Percentiles rank a stretch among this genome's conserved stretches.
These are phyloP conservation scores for Spodoptera litura DNA, from an alignment of 1,140 invertebrate genomes.

Conservation along the genomic window DNA sequence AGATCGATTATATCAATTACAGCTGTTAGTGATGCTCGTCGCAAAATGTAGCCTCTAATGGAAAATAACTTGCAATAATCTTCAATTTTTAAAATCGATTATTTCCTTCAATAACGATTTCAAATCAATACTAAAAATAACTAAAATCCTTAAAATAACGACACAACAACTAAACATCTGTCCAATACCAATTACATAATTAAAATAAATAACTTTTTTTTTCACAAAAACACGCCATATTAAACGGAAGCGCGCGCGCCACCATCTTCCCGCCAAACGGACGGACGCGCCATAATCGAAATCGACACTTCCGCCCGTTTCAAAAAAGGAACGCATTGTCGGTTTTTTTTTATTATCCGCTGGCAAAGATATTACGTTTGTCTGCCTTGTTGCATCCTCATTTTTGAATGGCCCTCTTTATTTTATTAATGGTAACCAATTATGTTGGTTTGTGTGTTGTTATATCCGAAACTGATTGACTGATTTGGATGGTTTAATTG, in stretches of 20 bases:
- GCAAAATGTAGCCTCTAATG: no score
- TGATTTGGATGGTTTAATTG: conserved; percentile 1
- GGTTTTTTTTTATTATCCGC: conserved; percentile 57
- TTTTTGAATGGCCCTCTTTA: conserved; percentile 34
- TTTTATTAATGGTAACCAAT: conserved; percentile 20
- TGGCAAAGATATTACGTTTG: conserved; percentile 51
- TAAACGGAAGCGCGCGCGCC: conserved; percentile 61
- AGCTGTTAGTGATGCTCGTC: no score
- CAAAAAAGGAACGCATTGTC: conserved; percentile 75
- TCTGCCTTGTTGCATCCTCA: conserved; percentile 40
- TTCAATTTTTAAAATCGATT: no score
- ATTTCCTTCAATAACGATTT: no score
- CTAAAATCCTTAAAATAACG: neutral
- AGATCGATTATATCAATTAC: no score
- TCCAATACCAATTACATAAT: conserved; percentile 39
- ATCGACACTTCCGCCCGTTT: conserved; percentile 76
- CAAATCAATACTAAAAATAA: neutral
- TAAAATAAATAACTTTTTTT: conserved; percentile 40
- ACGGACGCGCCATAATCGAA: conserved; percentile 80
- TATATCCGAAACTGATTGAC: conserved; percentile 11
- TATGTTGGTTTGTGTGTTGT: conserved; percentile 15
- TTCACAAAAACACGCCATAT: conserved; percentile 51
- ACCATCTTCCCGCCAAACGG: conserved; percentile 73
- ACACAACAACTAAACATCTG: conserved; percentile 27
- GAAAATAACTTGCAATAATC: no score